Conservation (phyloP, 1,140 invertebrate genomes). For the Drosophila setifemur region DNA sequence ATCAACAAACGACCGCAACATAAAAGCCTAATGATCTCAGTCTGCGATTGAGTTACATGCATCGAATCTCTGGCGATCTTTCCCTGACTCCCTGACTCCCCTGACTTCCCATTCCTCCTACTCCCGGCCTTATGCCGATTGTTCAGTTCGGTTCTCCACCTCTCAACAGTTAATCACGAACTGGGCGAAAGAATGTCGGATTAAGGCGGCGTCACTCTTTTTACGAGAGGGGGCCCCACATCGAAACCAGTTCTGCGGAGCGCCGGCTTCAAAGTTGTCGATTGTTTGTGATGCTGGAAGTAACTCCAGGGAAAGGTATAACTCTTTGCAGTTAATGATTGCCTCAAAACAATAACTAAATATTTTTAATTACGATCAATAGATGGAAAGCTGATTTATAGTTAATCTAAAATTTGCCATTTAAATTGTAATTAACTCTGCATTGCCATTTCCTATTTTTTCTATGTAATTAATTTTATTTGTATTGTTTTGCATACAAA, state of each 20-base stretch:
- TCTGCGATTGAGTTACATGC: slow-evolving; percentile 76
- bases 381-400: no score
- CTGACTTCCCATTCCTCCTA: not conserved
- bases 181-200: slow-evolving; percentile 66
- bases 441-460: no score
- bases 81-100: slow-evolving; percentile 1
- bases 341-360: no score
- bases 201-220: slow-evolving; percentile 53
- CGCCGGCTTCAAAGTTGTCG: slow-evolving; percentile 57
- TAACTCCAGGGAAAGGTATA: not conserved
- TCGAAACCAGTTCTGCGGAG: slow-evolving; percentile 57
- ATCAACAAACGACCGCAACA: slow-evolving; percentile 61
- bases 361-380: no score
- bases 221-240: slow-evolving; percentile 4
- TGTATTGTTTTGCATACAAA: no score
- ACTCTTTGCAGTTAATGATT: not conserved
- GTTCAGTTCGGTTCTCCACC: slow-evolving; percentile 44
- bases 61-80: slow-evolving; percentile 68
- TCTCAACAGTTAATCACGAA: slow-evolving; percentile 78
- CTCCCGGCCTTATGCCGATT: not conserved
- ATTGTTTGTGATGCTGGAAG: slow-evolving; percentile 29
- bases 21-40: slow-evolving; percentile 78
- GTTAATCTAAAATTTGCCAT: no score
- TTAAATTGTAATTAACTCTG: no score
- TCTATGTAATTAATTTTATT: no score